Evolutionary conservation across 2,888 invertebrate species (phyloP), one percentile per base, ranked within the genome.

Genomic region (Hydrotaea diabolus): DNA sequence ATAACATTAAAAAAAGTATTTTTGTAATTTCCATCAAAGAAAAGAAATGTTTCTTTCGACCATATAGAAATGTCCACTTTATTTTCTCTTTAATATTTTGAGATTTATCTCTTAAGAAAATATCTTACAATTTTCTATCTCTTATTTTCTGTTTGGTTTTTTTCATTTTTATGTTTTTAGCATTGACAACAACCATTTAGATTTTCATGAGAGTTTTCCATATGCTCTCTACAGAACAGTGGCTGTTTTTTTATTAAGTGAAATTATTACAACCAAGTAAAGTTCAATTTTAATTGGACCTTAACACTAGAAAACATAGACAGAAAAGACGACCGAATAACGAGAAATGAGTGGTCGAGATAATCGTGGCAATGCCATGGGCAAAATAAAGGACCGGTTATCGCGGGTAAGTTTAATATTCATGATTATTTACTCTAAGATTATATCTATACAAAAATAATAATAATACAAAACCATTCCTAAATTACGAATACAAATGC

Each of bases 311-410:
- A 9, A 17, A 73, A 49, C 13, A 59, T 11, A 59, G 59, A 66
- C 8, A 64, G 46, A 53, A 36, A 13, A 9, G 11, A 8, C 21
- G 17, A 64, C 19, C 21, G 19, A 69, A 53, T 43, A 43, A 77
- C 19, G 5, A 9, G 71, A 66, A 88, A 92, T 92, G 92, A 92
- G 92, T 89, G 92, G 92, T 88, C 90, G 91, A 78, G 92, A 92
- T 82, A 91, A 90, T 87, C 89, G 91, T 84, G 89, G 90, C 82
- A 90, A 89, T 87, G 90, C 92, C 76, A 90, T 92, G 91, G 92
- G 92, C 57, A 92, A 92, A 88, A 87, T 92, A 71, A 92, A 92
- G 89, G 92, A 92, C 74, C 92, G 91, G 89, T 86, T 92, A 62
- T 90, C 91, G 21, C 87, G 92, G 83, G 90, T 91, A 88, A 89